Conservation (phyloP, 1,140 invertebrate genomes). For the Uloborus diversus region DNA sequence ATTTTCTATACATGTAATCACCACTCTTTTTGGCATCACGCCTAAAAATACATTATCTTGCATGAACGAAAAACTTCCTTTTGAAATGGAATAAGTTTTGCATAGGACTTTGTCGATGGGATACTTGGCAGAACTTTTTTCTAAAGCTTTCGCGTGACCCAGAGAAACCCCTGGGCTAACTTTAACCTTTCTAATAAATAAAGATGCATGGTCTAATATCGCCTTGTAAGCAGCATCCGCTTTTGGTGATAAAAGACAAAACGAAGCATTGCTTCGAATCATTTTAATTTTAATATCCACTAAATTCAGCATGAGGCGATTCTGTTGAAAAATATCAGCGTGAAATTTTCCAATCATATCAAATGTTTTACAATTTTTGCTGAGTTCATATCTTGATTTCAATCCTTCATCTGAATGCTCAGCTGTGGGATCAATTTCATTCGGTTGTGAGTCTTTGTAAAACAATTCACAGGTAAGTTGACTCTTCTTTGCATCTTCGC, state of each 20-base stretch:
- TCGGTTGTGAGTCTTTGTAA: neutral
- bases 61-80: neutral
- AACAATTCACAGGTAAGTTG: constrained; percentile 5
- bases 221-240: neutral
- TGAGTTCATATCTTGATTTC: neutral
- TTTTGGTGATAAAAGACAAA: neutral
- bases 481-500: neutral
- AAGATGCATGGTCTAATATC: neutral
- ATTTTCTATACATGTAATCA: neutral
- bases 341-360: neutral
- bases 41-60: constrained; percentile 26
- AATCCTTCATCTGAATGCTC: neutral
- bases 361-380: neutral
- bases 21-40: neutral
- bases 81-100: neutral
- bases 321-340: neutral
- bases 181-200: constrained; percentile 4
- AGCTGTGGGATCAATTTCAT: neutral
- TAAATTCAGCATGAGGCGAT: neutral
- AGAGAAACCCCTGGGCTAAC: neutral
- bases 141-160: neutral
- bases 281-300: constrained; percentile 1
- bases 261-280: neutral
- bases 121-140: constrained; percentile 3
- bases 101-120: neutral